These are phyloP conservation scores for Sinhomidia bicolor DNA, from an alignment of 2,888 invertebrate genomes.

Conservation along the genomic window DNA sequence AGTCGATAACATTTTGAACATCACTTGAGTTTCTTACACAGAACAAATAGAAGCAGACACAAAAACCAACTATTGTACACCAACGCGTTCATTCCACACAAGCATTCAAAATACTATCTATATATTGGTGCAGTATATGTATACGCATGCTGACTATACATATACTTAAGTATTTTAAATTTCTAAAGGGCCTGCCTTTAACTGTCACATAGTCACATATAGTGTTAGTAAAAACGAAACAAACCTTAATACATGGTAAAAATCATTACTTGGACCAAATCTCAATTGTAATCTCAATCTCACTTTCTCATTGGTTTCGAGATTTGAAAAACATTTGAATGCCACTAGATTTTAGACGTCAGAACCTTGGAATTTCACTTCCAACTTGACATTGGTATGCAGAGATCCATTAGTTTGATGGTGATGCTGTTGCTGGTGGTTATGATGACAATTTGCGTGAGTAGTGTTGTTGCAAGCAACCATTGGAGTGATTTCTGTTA, in stretches of 20 bases:
- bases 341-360: conserved; percentile 41
- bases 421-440: conserved; percentile 18
- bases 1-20: neutral
- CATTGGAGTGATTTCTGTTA: conserved; percentile 76
- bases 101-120: no score
- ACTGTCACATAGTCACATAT: no score
- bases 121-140: no score
- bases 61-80: no score
- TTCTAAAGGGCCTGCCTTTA: no score
- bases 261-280: neutral
- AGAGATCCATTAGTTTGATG: conserved; percentile 54
- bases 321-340: neutral
- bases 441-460: neutral
- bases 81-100: no score
- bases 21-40: neutral
- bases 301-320: neutral
- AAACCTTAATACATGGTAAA: no score
- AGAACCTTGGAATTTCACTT: conserved; percentile 59
- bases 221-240: no score
- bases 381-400: conserved; percentile 62
- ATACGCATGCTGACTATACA: no score
- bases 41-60: neutral
- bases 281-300: neutral
- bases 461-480: conserved; percentile 48
- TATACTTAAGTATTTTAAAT: no score